Base-by-base conservation (phyloP, 2,888 invertebrate genomes). In the Pseudanteris insignis region DNA sequence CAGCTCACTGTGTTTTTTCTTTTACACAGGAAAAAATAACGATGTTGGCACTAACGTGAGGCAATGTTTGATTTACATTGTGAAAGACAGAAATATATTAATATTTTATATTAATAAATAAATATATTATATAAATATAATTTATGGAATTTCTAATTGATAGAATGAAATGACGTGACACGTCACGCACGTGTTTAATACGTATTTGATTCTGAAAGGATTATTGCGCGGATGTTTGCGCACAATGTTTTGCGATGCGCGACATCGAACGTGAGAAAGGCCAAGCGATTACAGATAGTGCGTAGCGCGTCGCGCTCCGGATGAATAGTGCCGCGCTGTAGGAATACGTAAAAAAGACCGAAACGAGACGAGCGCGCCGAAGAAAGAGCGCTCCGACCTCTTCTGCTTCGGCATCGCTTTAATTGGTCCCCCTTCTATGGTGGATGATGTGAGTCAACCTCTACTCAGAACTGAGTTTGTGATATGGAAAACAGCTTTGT, bases 401-500 rank as follows among this genome's bases (percentile, higher is more conserved):
- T 47, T 32, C 55, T 38, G 54, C 48, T 43, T 38, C 43, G 43
- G 61, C 54, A 50, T 40, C 21, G 48, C 44, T 61, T 18, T 61
- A 61, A 61, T 61, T 61, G 54, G 54, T 32, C 48, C 38, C 41
- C 37, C 40, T 47, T 47, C 53, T 43, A 54, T 38, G 41, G 44
- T 44, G 33, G 41, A 48, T 61, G 61, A 61, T 50, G 48, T 50
- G 61, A 61, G 54, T 54, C 61, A 61, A 61, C 54, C 34, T 54
- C 40, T 44, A 54, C 54, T 43, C 33, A 21, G 60, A 54, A 60
- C 32, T 34, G 43, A 37, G 41, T 7, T 13, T 15, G 38, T 32
- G 50, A 44, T 50, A 58, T 58, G 58, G 50, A 50, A 58, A 58
- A 50, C 30, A 48, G 47, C 55, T 57, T 48, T 48, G 47, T 41